These are phyloP conservation scores for Torymus tubicola DNA, from an alignment of 2,888 invertebrate genomes.

Conservation along the genomic window DNA sequence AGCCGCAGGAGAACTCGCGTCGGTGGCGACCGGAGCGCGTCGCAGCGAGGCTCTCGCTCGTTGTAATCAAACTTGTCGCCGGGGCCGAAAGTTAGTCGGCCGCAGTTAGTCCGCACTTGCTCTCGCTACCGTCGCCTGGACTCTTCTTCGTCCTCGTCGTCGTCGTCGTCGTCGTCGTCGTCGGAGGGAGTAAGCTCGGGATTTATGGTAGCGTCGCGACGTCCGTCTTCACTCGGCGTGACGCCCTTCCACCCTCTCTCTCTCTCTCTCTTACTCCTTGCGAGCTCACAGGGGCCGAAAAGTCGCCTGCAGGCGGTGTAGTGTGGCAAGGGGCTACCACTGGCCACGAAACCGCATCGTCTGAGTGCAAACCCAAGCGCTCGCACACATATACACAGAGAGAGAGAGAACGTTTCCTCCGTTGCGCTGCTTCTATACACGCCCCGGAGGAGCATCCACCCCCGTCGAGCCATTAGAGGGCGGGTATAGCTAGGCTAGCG, in stretches of 20 bases:
- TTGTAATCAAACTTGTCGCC: slow-evolving; percentile 73
- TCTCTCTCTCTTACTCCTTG: too few species aligned
- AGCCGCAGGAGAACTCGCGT: too few species aligned
- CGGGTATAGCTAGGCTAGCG: not conserved
- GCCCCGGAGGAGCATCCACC: too few species aligned
- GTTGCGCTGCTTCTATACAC: not conserved
- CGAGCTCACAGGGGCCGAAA: slow-evolving; percentile 46
- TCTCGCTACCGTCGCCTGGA: slow-evolving; percentile 26
- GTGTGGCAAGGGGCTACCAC: slow-evolving; percentile 48
- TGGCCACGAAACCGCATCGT: slow-evolving; percentile 63
- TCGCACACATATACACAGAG: not conserved
- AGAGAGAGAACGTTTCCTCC: not conserved
- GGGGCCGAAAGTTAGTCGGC: slow-evolving; percentile 69
- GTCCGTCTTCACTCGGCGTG: slow-evolving; percentile 77
- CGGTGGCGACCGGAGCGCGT: too few species aligned
- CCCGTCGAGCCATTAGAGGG: slow-evolving; percentile 46
- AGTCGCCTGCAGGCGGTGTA: slow-evolving; percentile 52
- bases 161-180: not conserved
- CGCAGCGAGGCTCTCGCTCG: slow-evolving; percentile 42
- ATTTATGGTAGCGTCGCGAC: slow-evolving; percentile 76
- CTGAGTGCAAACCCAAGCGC: slow-evolving; percentile 50
- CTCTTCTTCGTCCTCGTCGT: slow-evolving; percentile 40
- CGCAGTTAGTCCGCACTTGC: slow-evolving; percentile 64
- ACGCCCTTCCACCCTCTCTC: slow-evolving; percentile 66
- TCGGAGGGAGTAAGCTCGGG: slow-evolving; percentile 59